A percentile compares a stretch with the other conserved stretches of the same genome.
phyloP scores from a whole-genome alignment of 2,797 vertebrate species.

The Coilia nasus region DNA sequence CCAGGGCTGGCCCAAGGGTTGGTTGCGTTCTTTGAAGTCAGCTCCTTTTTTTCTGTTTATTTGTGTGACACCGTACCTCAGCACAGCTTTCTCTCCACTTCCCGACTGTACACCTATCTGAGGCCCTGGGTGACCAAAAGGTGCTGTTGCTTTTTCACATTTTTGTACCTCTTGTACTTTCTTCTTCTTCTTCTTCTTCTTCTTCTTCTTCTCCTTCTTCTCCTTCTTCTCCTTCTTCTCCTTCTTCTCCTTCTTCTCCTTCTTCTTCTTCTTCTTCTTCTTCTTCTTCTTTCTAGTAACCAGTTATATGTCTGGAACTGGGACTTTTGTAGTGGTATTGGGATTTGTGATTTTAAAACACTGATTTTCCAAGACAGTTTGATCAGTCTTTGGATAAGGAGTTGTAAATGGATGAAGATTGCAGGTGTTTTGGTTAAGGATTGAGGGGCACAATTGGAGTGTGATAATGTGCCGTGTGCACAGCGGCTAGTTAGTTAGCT shows the following conservation, averaged over 20 bases:
- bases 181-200: slow-evolving; percentile 17
- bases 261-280: neutral
- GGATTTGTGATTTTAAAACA: neutral
- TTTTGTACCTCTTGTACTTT: neutral
- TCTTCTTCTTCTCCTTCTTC: neutral
- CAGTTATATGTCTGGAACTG: neutral
- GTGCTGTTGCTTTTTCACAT: neutral
- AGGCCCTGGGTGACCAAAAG: neutral
- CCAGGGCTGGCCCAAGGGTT: slow-evolving; percentile 42
- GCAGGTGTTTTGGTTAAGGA: neutral
- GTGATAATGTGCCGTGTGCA: slow-evolving; percentile 46
- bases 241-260: slow-evolving; percentile 7
- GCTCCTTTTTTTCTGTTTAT: neutral
- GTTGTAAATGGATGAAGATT: too few relatives aligned
- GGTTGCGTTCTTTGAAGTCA: slow-evolving; percentile 49
- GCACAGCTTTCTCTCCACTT: neutral
- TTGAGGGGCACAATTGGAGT: slow-evolving; percentile 44
- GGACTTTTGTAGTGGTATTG: neutral
- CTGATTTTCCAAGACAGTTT: neutral
- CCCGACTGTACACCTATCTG: neutral
- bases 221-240: neutral
- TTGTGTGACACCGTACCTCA: neutral
- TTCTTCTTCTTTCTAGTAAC: neutral
- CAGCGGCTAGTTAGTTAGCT: too few relatives aligned
- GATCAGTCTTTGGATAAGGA: too few relatives aligned